phyloP scores from a whole-genome alignment of 2,888 invertebrate species.

The Parnassius orleans region DNA sequence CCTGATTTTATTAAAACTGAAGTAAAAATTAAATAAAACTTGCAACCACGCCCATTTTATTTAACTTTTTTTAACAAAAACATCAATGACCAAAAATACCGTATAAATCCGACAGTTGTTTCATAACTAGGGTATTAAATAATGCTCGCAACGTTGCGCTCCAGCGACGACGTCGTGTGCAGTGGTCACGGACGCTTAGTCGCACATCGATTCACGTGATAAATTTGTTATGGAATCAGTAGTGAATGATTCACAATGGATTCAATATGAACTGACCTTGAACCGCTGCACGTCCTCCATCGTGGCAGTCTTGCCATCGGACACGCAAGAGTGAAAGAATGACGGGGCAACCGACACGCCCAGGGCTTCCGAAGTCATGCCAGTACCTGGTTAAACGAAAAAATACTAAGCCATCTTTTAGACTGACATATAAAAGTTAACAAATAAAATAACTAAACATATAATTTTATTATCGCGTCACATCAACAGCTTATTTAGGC shows the following conservation, averaged over 20 bases:
- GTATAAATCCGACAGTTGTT: conserved; percentile 9
- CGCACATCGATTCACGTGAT: conserved; percentile 11
- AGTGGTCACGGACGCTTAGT: conserved; percentile 16
- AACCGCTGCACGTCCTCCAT: conserved; percentile 97
- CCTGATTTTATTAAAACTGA: too few relatives aligned
- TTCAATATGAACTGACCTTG: conserved; percentile 83
- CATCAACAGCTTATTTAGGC: too few relatives aligned
- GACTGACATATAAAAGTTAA: too few relatives aligned
- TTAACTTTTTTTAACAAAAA: too few relatives aligned
- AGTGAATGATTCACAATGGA: conserved; percentile 10
- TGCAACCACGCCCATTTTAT: too few relatives aligned
- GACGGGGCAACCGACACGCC: conserved; percentile 98
- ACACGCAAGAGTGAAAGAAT: conserved; percentile 97
- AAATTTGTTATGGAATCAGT: conserved; percentile 6
- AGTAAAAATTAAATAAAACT: too few relatives aligned
- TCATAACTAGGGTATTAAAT: conserved; percentile 20
- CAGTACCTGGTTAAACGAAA: conserved; percentile 82
- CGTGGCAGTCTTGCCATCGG: conserved; percentile 95
- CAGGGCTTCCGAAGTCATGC: conserved; percentile 97
- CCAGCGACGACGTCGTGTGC: conserved; percentile 5
- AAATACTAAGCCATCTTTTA: neutral
- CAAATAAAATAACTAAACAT: too few relatives aligned
- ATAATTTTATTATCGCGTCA: too few relatives aligned
- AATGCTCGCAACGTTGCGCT: conserved; percentile 9
- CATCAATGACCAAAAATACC: neutral